Conservation (phyloP, 2,113 vertebrate genomes). For the Haemorhous mexicanus region DNA sequence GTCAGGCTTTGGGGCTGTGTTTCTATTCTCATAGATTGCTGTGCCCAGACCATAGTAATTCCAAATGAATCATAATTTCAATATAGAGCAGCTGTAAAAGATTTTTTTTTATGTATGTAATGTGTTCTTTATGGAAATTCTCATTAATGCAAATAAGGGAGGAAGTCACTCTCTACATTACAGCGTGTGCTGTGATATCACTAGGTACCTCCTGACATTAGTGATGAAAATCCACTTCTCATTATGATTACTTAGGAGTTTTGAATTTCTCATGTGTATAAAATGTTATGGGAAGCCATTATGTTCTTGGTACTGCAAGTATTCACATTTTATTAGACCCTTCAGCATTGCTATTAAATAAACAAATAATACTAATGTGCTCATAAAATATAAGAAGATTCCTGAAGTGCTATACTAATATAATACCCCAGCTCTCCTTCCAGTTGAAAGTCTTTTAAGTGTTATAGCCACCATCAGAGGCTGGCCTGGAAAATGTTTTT, state of each 20-base stretch:
- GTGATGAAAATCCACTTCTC: slow-evolving; percentile 54
- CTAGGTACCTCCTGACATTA: slow-evolving; percentile 36
- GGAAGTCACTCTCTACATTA: slow-evolving; percentile 32
- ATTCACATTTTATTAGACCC: slow-evolving; percentile 62
- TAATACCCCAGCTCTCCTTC: slow-evolving; percentile 1
- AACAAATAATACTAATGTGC: slow-evolving; percentile 63
- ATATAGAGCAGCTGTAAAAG: slow-evolving; percentile 31
- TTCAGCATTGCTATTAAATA: slow-evolving; percentile 62
- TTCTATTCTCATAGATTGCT: neutral
- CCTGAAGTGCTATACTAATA: slow-evolving; percentile 40
- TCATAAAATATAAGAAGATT: slow-evolving; percentile 50
- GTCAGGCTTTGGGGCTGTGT: neutral
- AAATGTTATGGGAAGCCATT: slow-evolving; percentile 62
- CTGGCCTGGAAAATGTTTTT: neutral
- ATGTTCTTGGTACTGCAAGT: slow-evolving; percentile 34
- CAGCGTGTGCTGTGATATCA: neutral
- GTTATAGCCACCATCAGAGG: neutral
- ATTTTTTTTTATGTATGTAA: slow-evolving; percentile 33
- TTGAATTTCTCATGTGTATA: slow-evolving; percentile 52
- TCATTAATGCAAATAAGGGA: slow-evolving; percentile 58
- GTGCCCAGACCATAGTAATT: neutral
- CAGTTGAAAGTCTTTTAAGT: neutral
- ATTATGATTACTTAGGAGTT: slow-evolving; percentile 55
- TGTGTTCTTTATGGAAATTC: slow-evolving; percentile 55
- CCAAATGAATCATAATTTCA: slow-evolving; percentile 25